These are phyloP conservation scores for Cyprinodon brontotheroides DNA, from an alignment of 2,113 vertebrate genomes.

Conservation along the genomic window DNA sequence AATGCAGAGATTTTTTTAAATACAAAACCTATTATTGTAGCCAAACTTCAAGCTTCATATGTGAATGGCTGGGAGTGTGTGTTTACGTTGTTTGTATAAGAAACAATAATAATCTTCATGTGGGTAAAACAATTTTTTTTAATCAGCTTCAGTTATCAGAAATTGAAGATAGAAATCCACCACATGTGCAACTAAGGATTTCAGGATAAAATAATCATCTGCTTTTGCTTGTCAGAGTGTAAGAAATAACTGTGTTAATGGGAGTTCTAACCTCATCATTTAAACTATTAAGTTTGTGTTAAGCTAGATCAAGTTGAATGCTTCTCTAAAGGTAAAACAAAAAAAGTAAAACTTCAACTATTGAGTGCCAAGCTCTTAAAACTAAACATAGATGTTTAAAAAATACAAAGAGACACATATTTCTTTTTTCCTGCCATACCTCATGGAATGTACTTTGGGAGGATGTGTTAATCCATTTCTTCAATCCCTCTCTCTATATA, in stretches of 20 bases:
- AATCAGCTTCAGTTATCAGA: too few species aligned
- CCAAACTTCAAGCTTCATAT: too few species aligned
- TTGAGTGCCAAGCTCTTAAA: slow-evolving; percentile 22
- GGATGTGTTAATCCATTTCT: slow-evolving; percentile 4
- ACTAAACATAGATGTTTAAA: neutral
- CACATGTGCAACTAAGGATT: neutral
- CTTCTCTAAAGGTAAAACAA: neutral
- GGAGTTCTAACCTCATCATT: neutral
- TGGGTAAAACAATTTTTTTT: neutral
- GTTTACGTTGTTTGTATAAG: neutral
- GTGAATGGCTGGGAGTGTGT: neutral
- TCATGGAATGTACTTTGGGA: neutral
- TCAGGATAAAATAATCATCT: neutral
- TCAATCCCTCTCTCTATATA: slow-evolving; percentile 22
- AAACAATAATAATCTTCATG: neutral
- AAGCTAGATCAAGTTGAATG: neutral
- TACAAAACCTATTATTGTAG: too few species aligned
- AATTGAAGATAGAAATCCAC: too few species aligned
- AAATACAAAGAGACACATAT: neutral
- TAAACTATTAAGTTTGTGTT: neutral
- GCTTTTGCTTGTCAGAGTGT: neutral
- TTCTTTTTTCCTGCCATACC: slow-evolving; percentile 18
- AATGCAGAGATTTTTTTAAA: too few species aligned
- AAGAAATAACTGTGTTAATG: neutral
- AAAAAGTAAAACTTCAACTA: neutral